phyloP scores from a whole-genome alignment of 2,113 vertebrate species.

The Myrmophylax atrothorax region DNA sequence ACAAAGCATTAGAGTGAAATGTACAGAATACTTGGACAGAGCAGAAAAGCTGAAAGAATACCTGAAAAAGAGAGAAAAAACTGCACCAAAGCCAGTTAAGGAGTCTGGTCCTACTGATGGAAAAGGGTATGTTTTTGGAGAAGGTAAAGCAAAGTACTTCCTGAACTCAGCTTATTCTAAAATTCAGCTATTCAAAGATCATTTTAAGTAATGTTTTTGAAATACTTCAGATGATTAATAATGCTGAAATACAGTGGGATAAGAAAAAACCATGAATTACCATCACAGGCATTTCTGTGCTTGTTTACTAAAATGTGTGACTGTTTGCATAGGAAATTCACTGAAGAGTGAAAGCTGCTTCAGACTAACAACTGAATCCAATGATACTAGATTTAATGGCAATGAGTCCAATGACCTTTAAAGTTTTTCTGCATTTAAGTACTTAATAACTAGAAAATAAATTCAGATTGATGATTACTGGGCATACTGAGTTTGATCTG shows the following conservation, averaged over 20 bases:
- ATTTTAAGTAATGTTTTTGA: neutral
- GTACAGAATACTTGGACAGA: constrained; percentile 92
- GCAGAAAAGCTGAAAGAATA: constrained; percentile 95
- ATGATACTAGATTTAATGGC: neutral
- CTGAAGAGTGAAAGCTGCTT: neutral
- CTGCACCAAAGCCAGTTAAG: constrained; percentile 89
- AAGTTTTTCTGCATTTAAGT: neutral
- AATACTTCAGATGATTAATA: neutral
- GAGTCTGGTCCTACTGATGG: constrained; percentile 84
- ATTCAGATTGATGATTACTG: neutral
- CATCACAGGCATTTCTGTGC: neutral
- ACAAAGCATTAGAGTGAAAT: constrained; percentile 90
- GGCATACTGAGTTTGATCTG: neutral
- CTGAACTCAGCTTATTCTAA: neutral
- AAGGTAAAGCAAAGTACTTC: constrained; percentile 41
- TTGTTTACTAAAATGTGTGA: neutral
- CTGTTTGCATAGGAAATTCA: neutral
- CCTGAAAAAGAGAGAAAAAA: constrained; percentile 91
- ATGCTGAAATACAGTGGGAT: neutral
- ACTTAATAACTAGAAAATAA: neutral
- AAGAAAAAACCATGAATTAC: neutral
- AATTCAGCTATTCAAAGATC: neutral
- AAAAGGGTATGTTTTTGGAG: constrained; percentile 85
- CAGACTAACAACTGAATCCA: neutral
- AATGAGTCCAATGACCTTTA: neutral